These are phyloP conservation scores for Perithous albicinctus DNA, from an alignment of 2,888 invertebrate genomes.

Conservation along the genomic window DNA sequence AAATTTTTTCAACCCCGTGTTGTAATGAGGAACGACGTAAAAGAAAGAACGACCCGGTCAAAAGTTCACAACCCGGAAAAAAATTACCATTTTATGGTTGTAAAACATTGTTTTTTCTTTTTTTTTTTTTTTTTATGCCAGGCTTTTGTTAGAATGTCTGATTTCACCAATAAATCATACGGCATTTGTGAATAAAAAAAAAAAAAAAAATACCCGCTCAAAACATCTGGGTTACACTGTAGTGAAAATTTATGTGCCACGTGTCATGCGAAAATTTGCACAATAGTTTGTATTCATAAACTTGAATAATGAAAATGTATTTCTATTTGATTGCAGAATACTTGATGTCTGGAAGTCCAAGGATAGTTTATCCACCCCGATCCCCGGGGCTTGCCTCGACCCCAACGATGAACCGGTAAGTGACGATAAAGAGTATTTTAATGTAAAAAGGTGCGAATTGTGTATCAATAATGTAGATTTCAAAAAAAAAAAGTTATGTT, in stretches of 20 bases:
- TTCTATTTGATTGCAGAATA: conserved; percentile 79
- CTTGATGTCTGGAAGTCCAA: conserved; percentile 84
- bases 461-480: neutral
- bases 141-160: neutral
- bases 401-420: conserved; percentile 81
- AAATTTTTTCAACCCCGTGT: neutral
- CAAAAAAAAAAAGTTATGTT: no score
- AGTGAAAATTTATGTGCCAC: conserved; percentile 6
- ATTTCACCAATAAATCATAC: neutral
- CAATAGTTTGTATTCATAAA: neutral
- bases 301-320: conserved; percentile 19
- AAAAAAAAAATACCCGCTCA: neutral
- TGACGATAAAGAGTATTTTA: conserved; percentile 28
- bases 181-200: neutral
- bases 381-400: conserved; percentile 81
- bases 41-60: neutral
- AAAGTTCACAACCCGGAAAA: neutral
- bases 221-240: conserved; percentile 4
- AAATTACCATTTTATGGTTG: conserved; percentile 16
- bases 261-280: conserved; percentile 4
- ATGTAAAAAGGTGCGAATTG: neutral
- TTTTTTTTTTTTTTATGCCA: neutral
- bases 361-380: conserved; percentile 80
- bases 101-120: no score
- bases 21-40: neutral